These are phyloP conservation scores for Chelonoidis abingdonii DNA, from an alignment of 2,113 vertebrate species.

Conservation along the genomic window DNA sequence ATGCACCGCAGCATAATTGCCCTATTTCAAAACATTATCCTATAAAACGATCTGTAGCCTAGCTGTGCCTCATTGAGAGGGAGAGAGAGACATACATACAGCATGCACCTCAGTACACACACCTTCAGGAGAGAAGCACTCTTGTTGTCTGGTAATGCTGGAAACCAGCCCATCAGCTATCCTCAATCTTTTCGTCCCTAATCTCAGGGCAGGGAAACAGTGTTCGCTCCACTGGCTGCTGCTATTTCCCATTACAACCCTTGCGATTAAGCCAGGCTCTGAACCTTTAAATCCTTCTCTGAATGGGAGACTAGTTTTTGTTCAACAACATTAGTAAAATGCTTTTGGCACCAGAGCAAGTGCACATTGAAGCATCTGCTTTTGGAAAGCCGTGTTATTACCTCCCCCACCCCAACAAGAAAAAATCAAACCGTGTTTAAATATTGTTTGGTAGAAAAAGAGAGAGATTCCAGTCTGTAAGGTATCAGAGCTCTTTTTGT, in stretches of 20 bases:
- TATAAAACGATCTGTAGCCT: not conserved
- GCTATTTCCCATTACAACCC: not conserved
- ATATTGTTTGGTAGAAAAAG: not conserved
- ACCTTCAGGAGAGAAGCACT: not conserved
- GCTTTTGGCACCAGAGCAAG: not conserved
- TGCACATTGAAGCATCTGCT: not conserved
- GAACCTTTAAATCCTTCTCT: constrained; percentile 23
- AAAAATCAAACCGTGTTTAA: not conserved
- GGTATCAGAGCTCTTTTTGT: not conserved
- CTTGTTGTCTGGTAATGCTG: not conserved
- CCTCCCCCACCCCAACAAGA: not conserved
- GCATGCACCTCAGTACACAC: not conserved
- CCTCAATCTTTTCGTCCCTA: not conserved
- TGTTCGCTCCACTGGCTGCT: not conserved
- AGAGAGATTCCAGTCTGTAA: not conserved
- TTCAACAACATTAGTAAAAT: not conserved
- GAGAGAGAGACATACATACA: not conserved
- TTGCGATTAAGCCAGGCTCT: not conserved
- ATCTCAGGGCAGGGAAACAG: not conserved
- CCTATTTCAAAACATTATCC: not conserved
- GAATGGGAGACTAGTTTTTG: not conserved
- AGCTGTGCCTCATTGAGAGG: not conserved
- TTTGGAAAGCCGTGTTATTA: constrained; percentile 12
- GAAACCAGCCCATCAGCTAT: constrained; percentile 6
- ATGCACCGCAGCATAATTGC: not conserved